Conservation (phyloP, 2,797 vertebrate species). For the Lithobates pipiens region DNA sequence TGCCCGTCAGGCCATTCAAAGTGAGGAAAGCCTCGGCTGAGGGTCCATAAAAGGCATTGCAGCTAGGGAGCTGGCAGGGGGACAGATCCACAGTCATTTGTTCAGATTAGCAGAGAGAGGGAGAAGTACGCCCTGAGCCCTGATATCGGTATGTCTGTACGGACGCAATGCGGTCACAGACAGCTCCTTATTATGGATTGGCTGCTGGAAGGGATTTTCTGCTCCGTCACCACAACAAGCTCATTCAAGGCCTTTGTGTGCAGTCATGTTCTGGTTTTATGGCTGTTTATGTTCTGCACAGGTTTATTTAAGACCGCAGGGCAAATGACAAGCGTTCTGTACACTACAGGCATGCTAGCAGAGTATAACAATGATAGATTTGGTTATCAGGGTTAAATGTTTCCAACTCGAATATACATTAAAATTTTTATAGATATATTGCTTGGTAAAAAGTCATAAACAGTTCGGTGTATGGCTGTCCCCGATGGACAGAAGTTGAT, state of each 20-base stretch:
- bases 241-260: neutral
- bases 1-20: neutral
- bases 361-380: too few species aligned
- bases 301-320: neutral
- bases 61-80: constrained; percentile 1
- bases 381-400: too few species aligned
- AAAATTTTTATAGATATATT: too few species aligned
- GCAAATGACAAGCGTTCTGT: too few species aligned
- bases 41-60: constrained; percentile 18
- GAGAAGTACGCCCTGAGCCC: neutral
- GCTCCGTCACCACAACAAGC: neutral
- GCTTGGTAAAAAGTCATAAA: too few species aligned
- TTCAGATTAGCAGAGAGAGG: constrained; percentile 7
- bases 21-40: rapidly evolving
- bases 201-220: neutral
- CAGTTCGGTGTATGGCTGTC: too few species aligned
- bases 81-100: neutral
- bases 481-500: too few species aligned
- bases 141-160: neutral
- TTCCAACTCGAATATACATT: too few species aligned
- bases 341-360: too few species aligned
- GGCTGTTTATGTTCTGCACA: neutral
- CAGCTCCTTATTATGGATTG: neutral
- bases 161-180: constrained; percentile 17
- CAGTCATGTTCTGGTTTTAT: neutral